A percentile compares a stretch with the other conserved stretches of the same genome.
phyloP scores from a whole-genome alignment of 2,888 invertebrate genomes.

The Amorpha juglandis region DNA sequence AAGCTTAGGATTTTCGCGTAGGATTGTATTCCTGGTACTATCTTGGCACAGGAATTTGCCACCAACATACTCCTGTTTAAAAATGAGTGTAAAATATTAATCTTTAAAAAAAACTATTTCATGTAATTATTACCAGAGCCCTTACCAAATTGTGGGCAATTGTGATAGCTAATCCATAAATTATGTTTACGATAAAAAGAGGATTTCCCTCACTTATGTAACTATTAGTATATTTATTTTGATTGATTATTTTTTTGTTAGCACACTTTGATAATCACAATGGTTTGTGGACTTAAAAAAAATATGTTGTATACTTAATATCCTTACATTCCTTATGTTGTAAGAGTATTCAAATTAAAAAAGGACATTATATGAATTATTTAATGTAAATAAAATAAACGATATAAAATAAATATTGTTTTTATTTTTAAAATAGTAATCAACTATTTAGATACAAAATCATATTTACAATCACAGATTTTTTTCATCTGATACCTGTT shows the following conservation, averaged over 20 bases:
- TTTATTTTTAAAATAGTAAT: slow-evolving; percentile 20
- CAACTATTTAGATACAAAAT: slow-evolving; percentile 6
- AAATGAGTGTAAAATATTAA: too few species aligned
- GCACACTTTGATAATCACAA: background rate
- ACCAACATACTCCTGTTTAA: too few species aligned
- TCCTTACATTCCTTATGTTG: background rate
- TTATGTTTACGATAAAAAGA: background rate
- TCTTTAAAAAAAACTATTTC: background rate
- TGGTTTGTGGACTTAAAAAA: too few species aligned
- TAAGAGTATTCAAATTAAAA: background rate
- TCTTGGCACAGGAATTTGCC: too few species aligned
- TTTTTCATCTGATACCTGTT: too few species aligned
- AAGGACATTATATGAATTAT: background rate
- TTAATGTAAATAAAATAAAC: slow-evolving; percentile 14
- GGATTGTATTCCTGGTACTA: too few species aligned
- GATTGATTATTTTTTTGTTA: background rate
- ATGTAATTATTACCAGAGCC: background rate
- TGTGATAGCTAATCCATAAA: background rate
- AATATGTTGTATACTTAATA: background rate
- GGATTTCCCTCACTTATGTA: background rate
- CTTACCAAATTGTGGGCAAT: background rate
- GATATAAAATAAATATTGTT: background rate
- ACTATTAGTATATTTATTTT: background rate
- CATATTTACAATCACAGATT: slow-evolving; percentile 13
- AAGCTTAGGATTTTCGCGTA: too few species aligned